Conservation (phyloP, 1,140 invertebrate species). For the Dreissena rostriformis region DNA sequence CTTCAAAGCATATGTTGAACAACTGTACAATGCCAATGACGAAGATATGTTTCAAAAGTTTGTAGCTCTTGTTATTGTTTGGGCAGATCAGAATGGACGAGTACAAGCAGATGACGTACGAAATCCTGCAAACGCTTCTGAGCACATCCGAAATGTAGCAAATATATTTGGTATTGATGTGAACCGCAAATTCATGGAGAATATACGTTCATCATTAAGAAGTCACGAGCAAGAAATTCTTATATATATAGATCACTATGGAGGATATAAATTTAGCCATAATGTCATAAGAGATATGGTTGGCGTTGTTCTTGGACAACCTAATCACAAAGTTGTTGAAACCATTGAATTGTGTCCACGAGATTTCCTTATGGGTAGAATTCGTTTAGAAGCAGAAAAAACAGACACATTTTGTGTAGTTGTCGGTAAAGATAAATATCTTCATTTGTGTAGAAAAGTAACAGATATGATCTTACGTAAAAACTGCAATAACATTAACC, state of each 20-base stretch:
- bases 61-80: conserved; percentile 32
- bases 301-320: conserved; percentile 32
- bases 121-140: background rate
- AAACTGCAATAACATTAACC: conserved; percentile 15
- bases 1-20: conserved; percentile 31
- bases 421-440: background rate
- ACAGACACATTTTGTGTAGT: background rate
- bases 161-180: conserved; percentile 1
- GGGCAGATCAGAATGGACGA: conserved; percentile 15
- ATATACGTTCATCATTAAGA: background rate
- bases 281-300: conserved; percentile 45
- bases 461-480: conserved; percentile 11
- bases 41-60: conserved; percentile 15
- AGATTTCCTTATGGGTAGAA: conserved; percentile 34
- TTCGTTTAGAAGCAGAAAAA: background rate
- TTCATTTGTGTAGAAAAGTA: conserved; percentile 3
- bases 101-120: background rate
- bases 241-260: background rate
- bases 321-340: conserved; percentile 4
- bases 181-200: conserved; percentile 1
- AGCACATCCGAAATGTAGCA: background rate
- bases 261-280: conserved; percentile 33
- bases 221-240: conserved; percentile 11
- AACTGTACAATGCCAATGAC: conserved; percentile 10
- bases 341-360: conserved; percentile 28